Conservation (phyloP, 2,797 vertebrate genomes). For the Phoebastria nigripes region DNA sequence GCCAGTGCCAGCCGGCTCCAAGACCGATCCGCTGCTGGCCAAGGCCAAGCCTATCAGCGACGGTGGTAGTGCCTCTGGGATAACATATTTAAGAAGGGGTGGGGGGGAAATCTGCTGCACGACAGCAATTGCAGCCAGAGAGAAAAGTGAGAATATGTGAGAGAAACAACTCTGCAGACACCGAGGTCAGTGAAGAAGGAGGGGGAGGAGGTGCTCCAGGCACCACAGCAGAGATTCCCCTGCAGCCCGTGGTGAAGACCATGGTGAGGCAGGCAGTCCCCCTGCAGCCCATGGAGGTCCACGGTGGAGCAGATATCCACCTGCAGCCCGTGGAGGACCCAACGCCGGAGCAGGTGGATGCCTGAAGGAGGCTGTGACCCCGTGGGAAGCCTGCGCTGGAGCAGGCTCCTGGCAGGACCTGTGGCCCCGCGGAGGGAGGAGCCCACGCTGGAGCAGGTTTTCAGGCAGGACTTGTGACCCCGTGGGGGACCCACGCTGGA, state of each 20-base stretch:
- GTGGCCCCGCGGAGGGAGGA: too few species aligned
- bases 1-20: background rate
- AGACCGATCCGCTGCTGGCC: fast-evolving
- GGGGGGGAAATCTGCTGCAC: too few species aligned
- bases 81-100: background rate
- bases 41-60: background rate
- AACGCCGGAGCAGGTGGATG: background rate
- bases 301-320: background rate
- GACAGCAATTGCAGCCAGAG: too few species aligned
- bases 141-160: background rate
- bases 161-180: background rate
- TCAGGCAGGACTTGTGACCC: too few species aligned
- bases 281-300: background rate
- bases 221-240: too few species aligned
- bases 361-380: background rate
- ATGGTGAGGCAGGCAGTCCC: background rate
- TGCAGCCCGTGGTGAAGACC: too few species aligned
- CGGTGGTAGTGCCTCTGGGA: background rate
- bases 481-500: too few species aligned
- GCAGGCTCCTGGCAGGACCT: background rate
- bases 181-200: background rate
- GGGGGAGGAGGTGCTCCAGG: background rate
- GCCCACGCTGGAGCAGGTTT: background rate
- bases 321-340: background rate
- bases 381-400: background rate